Percentiles rank a stretch among this genome's conserved stretches.
phyloP scores from a whole-genome alignment of 2,888 invertebrate species.

The Vesta saturnalis region DNA sequence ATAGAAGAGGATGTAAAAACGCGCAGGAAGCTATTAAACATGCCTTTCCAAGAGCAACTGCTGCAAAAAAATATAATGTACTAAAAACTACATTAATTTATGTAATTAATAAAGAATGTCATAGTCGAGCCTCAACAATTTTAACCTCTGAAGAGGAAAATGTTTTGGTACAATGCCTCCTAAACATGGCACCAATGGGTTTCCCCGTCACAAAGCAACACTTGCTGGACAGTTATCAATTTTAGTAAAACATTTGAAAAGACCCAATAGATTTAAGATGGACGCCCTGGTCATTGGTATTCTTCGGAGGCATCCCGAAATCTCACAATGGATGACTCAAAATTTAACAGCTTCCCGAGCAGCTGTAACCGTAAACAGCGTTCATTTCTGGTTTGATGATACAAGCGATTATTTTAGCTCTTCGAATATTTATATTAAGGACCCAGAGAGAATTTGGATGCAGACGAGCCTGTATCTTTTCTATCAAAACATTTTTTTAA shows the following conservation, averaged over 20 bases:
- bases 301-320: constrained; percentile 17
- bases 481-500: no score
- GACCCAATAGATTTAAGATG: no score
- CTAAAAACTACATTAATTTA: constrained; percentile 13
- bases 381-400: constrained; percentile 49
- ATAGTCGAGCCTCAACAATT: constrained; percentile 17
- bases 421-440: constrained; percentile 40
- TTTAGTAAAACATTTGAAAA: no score
- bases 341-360: constrained; percentile 47
- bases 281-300: no score
- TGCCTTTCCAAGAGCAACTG: neutral
- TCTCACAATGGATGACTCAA: constrained; percentile 50
- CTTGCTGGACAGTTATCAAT: constrained; percentile 27
- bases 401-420: constrained; percentile 47
- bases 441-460: constrained; percentile 4
- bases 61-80: neutral
- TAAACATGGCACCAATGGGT: constrained; percentile 15
- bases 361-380: constrained; percentile 47
- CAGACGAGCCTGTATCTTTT: no score
- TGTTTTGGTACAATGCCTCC: constrained; percentile 13
- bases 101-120: constrained; percentile 7
- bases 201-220: constrained; percentile 27
- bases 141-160: constrained; percentile 23
- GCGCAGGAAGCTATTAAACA: neutral
- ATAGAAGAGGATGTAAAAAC: no score